A percentile compares a stretch with the other conserved stretches of the same genome.
phyloP scores from a whole-genome alignment of 2,888 invertebrate genomes.

The Deilephila elpenor region DNA sequence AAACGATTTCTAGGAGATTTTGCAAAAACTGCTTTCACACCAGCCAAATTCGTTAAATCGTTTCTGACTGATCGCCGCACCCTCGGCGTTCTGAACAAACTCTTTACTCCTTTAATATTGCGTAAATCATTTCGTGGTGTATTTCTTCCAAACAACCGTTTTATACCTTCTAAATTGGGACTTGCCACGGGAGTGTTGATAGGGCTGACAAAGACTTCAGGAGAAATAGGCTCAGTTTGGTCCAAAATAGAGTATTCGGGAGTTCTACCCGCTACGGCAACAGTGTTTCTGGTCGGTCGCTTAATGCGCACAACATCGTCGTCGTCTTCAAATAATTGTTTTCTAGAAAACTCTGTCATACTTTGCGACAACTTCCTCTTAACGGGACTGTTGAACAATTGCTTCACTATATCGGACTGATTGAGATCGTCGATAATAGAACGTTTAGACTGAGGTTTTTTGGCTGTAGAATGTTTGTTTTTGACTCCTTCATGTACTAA shows the following conservation, averaged over 20 bases:
- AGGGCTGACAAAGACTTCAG: slow-evolving; percentile 70
- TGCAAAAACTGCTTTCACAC: slow-evolving; percentile 68
- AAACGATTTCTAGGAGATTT: slow-evolving; percentile 60
- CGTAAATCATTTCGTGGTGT: slow-evolving; percentile 61
- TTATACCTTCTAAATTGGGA: slow-evolving; percentile 59
- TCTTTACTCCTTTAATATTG: slow-evolving; percentile 58
- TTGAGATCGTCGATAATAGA: slow-evolving; percentile 75
- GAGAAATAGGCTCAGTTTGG: slow-evolving; percentile 54
- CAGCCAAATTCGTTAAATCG: slow-evolving; percentile 69
- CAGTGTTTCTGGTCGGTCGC: slow-evolving; percentile 53
- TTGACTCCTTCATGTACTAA: slow-evolving; percentile 70
- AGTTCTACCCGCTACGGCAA: slow-evolving; percentile 48
- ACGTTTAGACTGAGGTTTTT: slow-evolving; percentile 77
- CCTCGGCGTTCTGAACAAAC: slow-evolving; percentile 57
- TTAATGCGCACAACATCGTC: slow-evolving; percentile 43
- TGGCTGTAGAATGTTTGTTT: slow-evolving; percentile 78
- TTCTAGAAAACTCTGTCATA: slow-evolving; percentile 73
- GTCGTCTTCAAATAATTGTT: slow-evolving; percentile 60
- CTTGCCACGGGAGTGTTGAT: slow-evolving; percentile 58
- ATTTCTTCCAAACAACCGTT: slow-evolving; percentile 56
- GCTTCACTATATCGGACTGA: slow-evolving; percentile 73
- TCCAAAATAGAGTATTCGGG: slow-evolving; percentile 54
- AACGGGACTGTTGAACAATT: slow-evolving; percentile 78
- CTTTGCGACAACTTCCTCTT: slow-evolving; percentile 80
- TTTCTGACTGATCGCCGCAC: slow-evolving; percentile 61